These are phyloP conservation scores for Oreochromis tanganicae DNA, from an alignment of 2,113 vertebrate genomes.

Conservation along the genomic window DNA sequence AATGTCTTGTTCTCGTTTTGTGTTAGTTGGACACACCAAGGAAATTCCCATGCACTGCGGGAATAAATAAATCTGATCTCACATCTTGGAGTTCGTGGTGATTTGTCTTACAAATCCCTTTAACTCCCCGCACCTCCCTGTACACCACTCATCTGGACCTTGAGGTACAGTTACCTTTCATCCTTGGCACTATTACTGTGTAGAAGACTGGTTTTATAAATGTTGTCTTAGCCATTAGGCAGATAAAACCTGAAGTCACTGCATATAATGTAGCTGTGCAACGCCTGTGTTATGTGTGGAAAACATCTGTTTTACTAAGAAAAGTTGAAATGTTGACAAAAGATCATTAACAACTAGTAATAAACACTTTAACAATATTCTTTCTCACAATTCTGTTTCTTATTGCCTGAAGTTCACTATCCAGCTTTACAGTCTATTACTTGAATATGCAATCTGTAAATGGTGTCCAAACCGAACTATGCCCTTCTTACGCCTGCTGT, in stretches of 20 bases:
- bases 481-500: background rate
- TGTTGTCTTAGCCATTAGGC: background rate
- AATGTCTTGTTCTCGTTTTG: background rate
- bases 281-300: background rate
- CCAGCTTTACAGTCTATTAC: background rate
- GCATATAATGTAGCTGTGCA: background rate
- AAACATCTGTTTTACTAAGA: background rate
- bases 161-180: background rate
- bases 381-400: background rate
- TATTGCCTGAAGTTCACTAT: background rate
- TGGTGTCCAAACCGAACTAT: slow-evolving; percentile 9
- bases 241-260: background rate
- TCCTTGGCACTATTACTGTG: background rate
- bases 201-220: background rate
- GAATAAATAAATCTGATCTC: background rate
- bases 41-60: background rate
- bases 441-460: slow-evolving; percentile 14
- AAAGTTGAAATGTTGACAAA: background rate
- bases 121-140: background rate
- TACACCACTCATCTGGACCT: background rate
- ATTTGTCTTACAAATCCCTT: background rate
- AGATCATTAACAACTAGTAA: background rate
- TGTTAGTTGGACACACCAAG: background rate
- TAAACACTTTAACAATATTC: background rate
- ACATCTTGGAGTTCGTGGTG: background rate